These are phyloP conservation scores for Lepisosteus osseus DNA, from an alignment of 2,113 vertebrate genomes.

Conservation along the genomic window DNA sequence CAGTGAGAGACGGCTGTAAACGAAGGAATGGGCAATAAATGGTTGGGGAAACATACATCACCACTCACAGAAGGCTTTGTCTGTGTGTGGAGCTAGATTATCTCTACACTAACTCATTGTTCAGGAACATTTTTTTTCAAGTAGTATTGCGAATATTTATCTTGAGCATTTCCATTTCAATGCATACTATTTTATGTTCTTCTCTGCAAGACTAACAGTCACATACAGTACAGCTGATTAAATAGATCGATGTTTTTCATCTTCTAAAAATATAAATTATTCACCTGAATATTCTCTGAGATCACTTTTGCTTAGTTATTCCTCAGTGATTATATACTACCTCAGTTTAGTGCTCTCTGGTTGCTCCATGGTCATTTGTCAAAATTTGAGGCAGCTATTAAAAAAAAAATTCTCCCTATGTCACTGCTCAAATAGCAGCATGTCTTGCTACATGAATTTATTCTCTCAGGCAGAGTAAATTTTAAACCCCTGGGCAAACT, in stretches of 20 bases:
- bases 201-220: too few relatives aligned
- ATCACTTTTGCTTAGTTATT: background rate
- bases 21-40: slow-evolving; percentile 38
- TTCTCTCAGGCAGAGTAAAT: background rate
- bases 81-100: background rate
- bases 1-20: slow-evolving; percentile 36
- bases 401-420: background rate
- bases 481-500: background rate
- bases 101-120: too few relatives aligned
- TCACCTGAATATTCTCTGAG: background rate
- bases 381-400: background rate
- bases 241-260: too few relatives aligned
- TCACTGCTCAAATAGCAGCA: too few relatives aligned
- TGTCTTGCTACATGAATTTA: too few relatives aligned
- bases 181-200: too few relatives aligned
- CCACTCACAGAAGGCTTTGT: background rate
- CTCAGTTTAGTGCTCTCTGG: background rate
- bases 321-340: background rate
- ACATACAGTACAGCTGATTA: too few relatives aligned
- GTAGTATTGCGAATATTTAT: too few relatives aligned
- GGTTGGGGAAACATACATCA: slow-evolving; percentile 38
- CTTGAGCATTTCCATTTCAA: too few relatives aligned
- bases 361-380: slow-evolving; percentile 3
- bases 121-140: too few relatives aligned
- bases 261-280: too few relatives aligned